Evolutionary conservation across 2,113 vertebrate species (phyloP), one percentile per base, ranked within the genome.

Genomic region (Buteo buteo): DNA sequence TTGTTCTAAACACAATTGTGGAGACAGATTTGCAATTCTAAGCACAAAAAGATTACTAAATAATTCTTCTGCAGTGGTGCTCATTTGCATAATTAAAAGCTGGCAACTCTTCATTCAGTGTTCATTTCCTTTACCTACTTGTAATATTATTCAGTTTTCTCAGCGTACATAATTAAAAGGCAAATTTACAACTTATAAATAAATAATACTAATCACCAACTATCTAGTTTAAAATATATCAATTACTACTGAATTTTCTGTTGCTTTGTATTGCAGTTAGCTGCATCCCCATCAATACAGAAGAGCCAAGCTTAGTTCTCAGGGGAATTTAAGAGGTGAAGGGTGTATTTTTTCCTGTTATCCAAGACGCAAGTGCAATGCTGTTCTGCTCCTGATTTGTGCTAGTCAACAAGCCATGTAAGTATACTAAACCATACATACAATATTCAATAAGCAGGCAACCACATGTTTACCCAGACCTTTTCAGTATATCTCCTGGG

Each of bases 11-110:
- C 44, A 83, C 52, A 94, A 87, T 64, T 5, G 10, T 16, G 24
- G 32, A 94, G 78, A 88, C 9, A 71, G 61, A 94, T 96, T 95
- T 95, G 93, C 62, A 87, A 74, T 96, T 97, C 94, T 82, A 93
- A 93, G 72, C 81, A 86, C 90, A 97, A 89, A 88, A 92, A 85
- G 26, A 91, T 91, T 93, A 80, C 72, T 89, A 96, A 96, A 96
- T 94, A 92, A 95, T 94, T 95, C 84, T 95, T 95, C 81, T 0
- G 7, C 67, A 88, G 50, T 69, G 50, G 10, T 74, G 50, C 9
- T 95, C 49, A 96, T 97, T 96, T 97, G 55, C 94, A 94, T 96
- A 96, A 97, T 96, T 96, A 94, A 97, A 93, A 96, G 73, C 64
- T 91, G 88, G 47, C 76, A 95, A 11, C 59, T 92, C 69, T 87